Evolutionary conservation across 2,888 invertebrate species (phyloP), one percentile per base, ranked within the genome.

Genomic region (Patella pellucida): DNA sequence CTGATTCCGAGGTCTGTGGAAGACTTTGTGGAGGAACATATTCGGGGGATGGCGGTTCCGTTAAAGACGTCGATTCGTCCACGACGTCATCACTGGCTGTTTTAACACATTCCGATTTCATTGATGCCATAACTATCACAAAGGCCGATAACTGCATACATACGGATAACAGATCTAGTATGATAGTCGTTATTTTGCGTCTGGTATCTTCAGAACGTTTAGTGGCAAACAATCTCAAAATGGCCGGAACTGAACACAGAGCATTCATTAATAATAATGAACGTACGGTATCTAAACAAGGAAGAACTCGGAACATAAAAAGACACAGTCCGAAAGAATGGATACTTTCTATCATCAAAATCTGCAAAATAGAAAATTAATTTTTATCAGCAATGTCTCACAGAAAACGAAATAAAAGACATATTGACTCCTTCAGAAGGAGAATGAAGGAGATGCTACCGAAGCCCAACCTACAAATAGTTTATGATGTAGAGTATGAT

Each of bases 341-440:
- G 12, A 82, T 68, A 11, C 77, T 73, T 70, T 84, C 84, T 23
- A 80, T 67, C 31, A 80, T 70, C 19, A 84, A 75, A 41, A 84
- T 81, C 84, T 84, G 78, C 1, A 75, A 69, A 16, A 73, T 11
- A 51, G 14, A n/a, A 69, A 14, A 51, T 74, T 14, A 41, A 41
- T 7, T 9, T n/a, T 41, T 7, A 9, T 9, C 41, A 41, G n/a
- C 14, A 56, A 68, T 15, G 15, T 23, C n/a, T 96, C 87, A 96
- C 94, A 81, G 16, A 41, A 19, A 19, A n/a, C 23, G 23, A 23
- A 15, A 14, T 16, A 73, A n/a, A 69, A 51, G 3, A n/a, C 19
- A 14, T 31, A 68, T 16, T 31, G 5, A 3, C 31, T 41, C 3
- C 3, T 41, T 41, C 31, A 41, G 31, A 41, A 41, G 41, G 41